A percentile compares a stretch with the other conserved stretches of the same genome.
These are phyloP conservation scores for Alauda arvensis DNA, from an alignment of 2,797 vertebrate species.

Conservation along the genomic window DNA sequence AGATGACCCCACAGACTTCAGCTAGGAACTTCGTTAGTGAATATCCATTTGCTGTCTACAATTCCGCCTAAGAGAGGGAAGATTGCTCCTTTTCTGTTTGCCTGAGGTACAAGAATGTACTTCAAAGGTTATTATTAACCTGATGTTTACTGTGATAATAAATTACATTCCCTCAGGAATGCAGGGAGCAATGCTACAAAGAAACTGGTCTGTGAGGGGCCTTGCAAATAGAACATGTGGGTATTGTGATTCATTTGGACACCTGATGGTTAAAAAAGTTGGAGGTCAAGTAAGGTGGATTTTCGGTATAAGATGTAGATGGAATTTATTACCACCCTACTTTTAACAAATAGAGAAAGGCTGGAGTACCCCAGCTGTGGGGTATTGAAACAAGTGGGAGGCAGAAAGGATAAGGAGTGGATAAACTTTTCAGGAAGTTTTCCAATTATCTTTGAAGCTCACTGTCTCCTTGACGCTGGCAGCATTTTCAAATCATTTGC, in stretches of 20 bases:
- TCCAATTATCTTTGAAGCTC: background rate
- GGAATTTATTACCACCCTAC: slow-evolving; percentile 25
- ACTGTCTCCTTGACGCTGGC: background rate
- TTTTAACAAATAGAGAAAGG: slow-evolving; percentile 31
- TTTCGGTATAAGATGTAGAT: slow-evolving; percentile 9
- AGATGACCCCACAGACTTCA: background rate
- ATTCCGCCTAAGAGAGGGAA: background rate
- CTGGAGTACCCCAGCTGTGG: slow-evolving; percentile 1
- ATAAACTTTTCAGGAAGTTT: background rate
- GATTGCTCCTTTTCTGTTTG: background rate
- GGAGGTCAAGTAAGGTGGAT: background rate
- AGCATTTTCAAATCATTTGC: slow-evolving; percentile 22
- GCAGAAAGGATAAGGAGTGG: background rate
- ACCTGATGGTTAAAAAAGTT: slow-evolving; percentile 1
- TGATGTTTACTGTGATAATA: slow-evolving; percentile 7
- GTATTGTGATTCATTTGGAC: slow-evolving; percentile 12
- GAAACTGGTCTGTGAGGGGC: background rate
- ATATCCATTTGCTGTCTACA: background rate
- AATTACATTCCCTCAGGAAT: slow-evolving; percentile 1
- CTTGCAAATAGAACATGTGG: background rate
- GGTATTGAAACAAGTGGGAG: background rate
- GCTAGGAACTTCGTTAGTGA: background rate
- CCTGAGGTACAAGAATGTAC: background rate
- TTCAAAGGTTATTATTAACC: slow-evolving; percentile 12
- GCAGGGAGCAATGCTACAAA: background rate